Evolutionary conservation across 2,888 invertebrate species (phyloP), one percentile per base, ranked within the genome.

Genomic region (Aquatica leii): DNA sequence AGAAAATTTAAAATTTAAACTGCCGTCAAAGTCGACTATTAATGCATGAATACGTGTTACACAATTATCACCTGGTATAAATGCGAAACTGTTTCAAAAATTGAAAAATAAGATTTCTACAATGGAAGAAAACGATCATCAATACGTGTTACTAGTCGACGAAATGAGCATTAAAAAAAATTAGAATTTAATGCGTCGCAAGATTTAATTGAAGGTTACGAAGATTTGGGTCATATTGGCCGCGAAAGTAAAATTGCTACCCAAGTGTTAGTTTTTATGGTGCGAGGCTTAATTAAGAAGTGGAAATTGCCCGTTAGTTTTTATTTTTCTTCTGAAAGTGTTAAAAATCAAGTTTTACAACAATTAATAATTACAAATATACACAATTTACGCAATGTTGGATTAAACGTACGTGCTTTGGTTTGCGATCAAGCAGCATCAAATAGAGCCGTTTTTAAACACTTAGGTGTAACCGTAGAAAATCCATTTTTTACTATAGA

Each of bases 241-340:
- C 37, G 37, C 9, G 4, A 37, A 37, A 5, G 5, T 4, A 11
- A 37, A 37, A 37, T 11, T 37, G 37, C 37, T 37, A 37, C 37
- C 24, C 37, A 37, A 37, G 12, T 11, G 12, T 37, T 37, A 11
- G 37, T 37, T 5, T 37, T 37, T 37, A 37, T 37, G 37, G 11
- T 48, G 20, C 17, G 48, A 48, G 48, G 48, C 8, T 12, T 48
- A n/a, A 20, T 18, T n/a, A 15, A 48, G 18, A 48, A 48, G n/a
- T 48, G 48, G 48, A 48, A 48, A n/a, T n/a, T 48, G 5, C 48
- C 21, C 9, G 8, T 48, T 6, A 48, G 21, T 20, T 48, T n/a
- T 18, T 48, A 48, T 48, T 48, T 48, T 9, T 18, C 20, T 20
- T n/a, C n/a, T n/a, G n/a, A n/a, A n/a, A n/a, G n/a, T n/a, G 12